phyloP scores from a whole-genome alignment of 2,888 invertebrate species.

The Zele albiditarsus region DNA sequence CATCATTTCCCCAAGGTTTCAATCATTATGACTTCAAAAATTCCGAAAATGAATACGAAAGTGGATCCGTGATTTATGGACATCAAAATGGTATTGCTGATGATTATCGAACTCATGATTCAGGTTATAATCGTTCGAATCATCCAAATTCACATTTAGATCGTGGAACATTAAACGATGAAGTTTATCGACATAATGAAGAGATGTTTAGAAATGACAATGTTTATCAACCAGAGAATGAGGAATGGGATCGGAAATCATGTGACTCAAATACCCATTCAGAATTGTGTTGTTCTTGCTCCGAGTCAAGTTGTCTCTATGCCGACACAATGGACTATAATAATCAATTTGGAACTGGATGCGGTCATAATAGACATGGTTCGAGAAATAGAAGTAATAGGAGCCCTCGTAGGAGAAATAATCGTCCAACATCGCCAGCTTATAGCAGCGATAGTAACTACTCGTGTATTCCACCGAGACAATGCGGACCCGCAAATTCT shows the following conservation, averaged over 20 bases:
- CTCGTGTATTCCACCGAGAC: slow-evolving; percentile 69
- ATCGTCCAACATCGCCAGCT: slow-evolving; percentile 66
- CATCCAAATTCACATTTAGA: slow-evolving; percentile 61
- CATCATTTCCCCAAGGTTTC: slow-evolving; percentile 68
- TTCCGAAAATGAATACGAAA: slow-evolving; percentile 70
- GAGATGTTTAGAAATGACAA: slow-evolving; percentile 66
- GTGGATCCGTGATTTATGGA: slow-evolving; percentile 70
- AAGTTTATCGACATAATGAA: slow-evolving; percentile 67
- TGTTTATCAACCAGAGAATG: slow-evolving; percentile 67
- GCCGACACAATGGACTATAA: slow-evolving; percentile 69
- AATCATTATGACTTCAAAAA: slow-evolving; percentile 68
- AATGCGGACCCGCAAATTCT: slow-evolving; percentile 66
- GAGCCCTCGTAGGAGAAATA: slow-evolving; percentile 67
- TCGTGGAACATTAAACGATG: slow-evolving; percentile 63
- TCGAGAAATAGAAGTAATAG: slow-evolving; percentile 65
- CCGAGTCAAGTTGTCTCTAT: slow-evolving; percentile 70
- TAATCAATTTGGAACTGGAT: slow-evolving; percentile 62
- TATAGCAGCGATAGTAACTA: slow-evolving; percentile 71
- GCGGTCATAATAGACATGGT: slow-evolving; percentile 59
- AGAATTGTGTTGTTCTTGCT: slow-evolving; percentile 70
- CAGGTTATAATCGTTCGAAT: slow-evolving; percentile 56
- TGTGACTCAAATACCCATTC: slow-evolving; percentile 71
- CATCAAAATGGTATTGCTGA: slow-evolving; percentile 66
- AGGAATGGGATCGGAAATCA: slow-evolving; percentile 71
- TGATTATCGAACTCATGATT: slow-evolving; percentile 62